Evolutionary conservation across 2,113 vertebrate genomes (phyloP).

Genomic region (Archilochus colubris): DNA sequence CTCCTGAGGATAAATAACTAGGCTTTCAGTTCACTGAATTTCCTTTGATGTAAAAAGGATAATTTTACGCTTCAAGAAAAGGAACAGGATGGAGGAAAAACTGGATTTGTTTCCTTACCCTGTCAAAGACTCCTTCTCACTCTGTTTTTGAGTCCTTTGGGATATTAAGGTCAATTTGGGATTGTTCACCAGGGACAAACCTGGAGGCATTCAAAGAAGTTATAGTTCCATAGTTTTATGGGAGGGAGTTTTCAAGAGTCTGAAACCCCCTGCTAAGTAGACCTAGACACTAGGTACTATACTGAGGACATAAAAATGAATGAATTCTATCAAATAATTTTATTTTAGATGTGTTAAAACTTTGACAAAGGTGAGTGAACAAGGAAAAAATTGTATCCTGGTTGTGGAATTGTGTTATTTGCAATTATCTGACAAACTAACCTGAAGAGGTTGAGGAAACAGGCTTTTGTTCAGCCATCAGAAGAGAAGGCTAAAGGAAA

Average conservation of each 20-base stretch:
- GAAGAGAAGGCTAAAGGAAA: neutral
- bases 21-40: neutral
- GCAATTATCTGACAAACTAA: neutral
- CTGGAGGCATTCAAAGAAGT: neutral
- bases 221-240: neutral
- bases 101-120: neutral
- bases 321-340: neutral
- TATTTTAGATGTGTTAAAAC: neutral
- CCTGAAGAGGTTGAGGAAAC: neutral
- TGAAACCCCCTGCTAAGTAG: neutral
- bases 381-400: neutral
- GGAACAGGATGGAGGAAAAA: constrained; percentile 7
- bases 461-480: neutral
- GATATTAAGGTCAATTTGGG: neutral
- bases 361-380: neutral
- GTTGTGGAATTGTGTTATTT: neutral
- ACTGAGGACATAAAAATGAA: neutral
- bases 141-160: neutral
- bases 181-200: neutral
- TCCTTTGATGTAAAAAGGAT: constrained; percentile 29
- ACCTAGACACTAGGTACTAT: neutral
- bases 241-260: neutral
- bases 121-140: neutral
- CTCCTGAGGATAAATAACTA: neutral
- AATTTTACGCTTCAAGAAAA: constrained; percentile 42